Base-by-base conservation (phyloP, 2,888 invertebrate species). In the Xestia ashworthii region DNA sequence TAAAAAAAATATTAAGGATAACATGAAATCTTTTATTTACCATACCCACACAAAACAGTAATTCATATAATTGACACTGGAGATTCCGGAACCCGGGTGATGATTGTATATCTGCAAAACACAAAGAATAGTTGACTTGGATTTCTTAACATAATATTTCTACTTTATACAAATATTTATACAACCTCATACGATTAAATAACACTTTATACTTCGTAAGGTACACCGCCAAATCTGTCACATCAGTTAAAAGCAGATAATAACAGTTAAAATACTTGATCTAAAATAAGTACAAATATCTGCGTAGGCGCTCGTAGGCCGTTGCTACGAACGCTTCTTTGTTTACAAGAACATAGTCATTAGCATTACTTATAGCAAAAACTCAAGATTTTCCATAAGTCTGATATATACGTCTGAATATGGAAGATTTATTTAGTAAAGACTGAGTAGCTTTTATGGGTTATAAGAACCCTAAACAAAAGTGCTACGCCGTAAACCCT, bases 1-100 rank as follows among this genome's bases (percentile, higher is more conserved):
- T 93, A 94, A 95, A 95, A 93, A 91, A 92, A 89, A 91, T 89
- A 89, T 90, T 88, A 89, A 90, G 87, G 74, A 73, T 79, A 84
- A 84, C 71, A 64, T 68, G 73, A 83, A 83, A 76, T 86, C 84
- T 90, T 90, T 92, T 89, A 86, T 88, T 89, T 86, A 41, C 46
- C 66, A 89, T 85, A 44, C 50, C 64, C 19, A 14, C 14, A 19
- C 11, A 48, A 8, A 62, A 48, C 22, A 32, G 9, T 19, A 41
- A n/a, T n/a, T 46, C 19, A n/a, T 32, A 38, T 16, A 48, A 48
- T 55, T 9, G 32, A 2, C 9, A 32, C 8, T 32, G 12, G 32
- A 32, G 32, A 16, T 41, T 60, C 19, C 70, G 0, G 19, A 44
- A 12, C 16, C 25, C 1, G 9, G 5, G 3, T 69, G n/a, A 19